Conservation (phyloP, 2,797 vertebrate species). For the Coregonus sp. region DNA sequence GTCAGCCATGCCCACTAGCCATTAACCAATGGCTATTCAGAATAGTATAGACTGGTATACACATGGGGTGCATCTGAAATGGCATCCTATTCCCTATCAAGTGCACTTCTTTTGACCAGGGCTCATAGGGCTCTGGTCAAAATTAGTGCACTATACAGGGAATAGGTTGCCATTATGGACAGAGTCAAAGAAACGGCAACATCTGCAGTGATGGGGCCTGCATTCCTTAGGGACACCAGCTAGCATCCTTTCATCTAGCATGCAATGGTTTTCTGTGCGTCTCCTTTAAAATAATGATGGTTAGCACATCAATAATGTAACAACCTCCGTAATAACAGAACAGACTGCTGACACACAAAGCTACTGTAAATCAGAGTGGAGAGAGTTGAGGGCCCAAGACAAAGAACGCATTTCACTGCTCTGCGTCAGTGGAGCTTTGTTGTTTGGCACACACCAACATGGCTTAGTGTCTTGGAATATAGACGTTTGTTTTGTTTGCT, state of each 20-base stretch:
- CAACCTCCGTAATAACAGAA: neutral
- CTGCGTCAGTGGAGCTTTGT: neutral
- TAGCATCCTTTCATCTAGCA: slow-evolving; percentile 13
- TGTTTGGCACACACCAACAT: neutral
- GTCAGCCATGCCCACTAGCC: slow-evolving; percentile 1
- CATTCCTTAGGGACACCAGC: slow-evolving; percentile 2
- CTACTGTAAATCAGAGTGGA: neutral
- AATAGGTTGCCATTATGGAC: neutral
- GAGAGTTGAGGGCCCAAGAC: neutral
- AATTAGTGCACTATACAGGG: neutral
- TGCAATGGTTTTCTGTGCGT: slow-evolving; percentile 9
- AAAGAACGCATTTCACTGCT: neutral
- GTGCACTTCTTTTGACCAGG: neutral
- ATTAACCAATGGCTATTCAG: slow-evolving; percentile 12
- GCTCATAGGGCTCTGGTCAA: neutral
- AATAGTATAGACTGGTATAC: slow-evolving; percentile 1
- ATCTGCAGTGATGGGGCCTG: neutral
- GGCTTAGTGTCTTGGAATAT: neutral
- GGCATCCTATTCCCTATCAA: neutral
- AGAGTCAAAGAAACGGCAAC: neutral
- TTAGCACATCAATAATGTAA: slow-evolving; percentile 21
- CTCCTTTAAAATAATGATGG: slow-evolving; percentile 14
- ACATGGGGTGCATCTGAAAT: neutral
- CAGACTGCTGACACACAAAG: slow-evolving; percentile 2
- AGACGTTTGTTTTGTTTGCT: neutral